Percentiles rank a stretch among this genome's conserved stretches.
These are phyloP conservation scores for Rhinella marina DNA, from an alignment of 2,797 vertebrate genomes.

Conservation along the genomic window DNA sequence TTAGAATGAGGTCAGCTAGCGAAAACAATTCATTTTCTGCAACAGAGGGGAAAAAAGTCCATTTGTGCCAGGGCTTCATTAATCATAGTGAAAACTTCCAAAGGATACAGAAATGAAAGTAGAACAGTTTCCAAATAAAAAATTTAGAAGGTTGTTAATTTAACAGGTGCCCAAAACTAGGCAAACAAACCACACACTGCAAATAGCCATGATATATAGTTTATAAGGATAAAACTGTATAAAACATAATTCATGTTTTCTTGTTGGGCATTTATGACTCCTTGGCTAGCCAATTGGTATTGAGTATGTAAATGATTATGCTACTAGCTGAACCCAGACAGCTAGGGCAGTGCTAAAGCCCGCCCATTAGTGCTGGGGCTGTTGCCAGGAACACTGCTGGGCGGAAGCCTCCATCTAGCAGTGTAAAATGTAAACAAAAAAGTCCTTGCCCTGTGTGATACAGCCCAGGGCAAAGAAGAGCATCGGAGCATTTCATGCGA, in stretches of 20 bases:
- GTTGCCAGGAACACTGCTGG: no score
- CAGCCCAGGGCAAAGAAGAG: no score
- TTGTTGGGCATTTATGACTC: no score
- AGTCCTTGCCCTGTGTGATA: no score
- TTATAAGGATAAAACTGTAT: background rate
- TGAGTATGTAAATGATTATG: no score
- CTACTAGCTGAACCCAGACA: no score
- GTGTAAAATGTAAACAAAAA: no score
- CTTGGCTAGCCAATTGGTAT: no score
- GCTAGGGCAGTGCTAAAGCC: no score
- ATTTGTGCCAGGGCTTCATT: conserved; percentile 57
- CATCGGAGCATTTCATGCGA: no score
- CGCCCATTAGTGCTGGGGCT: no score
- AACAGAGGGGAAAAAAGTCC: conserved; percentile 50
- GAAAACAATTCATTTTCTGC: conserved; percentile 60
- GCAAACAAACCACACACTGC: background rate
- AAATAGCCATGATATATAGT: background rate
- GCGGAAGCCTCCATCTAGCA: no score
- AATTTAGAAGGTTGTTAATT: conserved; percentile 29
- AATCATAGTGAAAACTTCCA: conserved; percentile 58
- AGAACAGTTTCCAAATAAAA: conserved; percentile 44
- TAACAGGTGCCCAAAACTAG: conserved; percentile 18
- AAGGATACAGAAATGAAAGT: conserved; percentile 51
- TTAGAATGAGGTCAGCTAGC: conserved; percentile 56
- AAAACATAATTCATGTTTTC: background rate